These are phyloP conservation scores for Cosmopolites sordidus DNA, from an alignment of 2,888 invertebrate genomes.

Conservation along the genomic window DNA sequence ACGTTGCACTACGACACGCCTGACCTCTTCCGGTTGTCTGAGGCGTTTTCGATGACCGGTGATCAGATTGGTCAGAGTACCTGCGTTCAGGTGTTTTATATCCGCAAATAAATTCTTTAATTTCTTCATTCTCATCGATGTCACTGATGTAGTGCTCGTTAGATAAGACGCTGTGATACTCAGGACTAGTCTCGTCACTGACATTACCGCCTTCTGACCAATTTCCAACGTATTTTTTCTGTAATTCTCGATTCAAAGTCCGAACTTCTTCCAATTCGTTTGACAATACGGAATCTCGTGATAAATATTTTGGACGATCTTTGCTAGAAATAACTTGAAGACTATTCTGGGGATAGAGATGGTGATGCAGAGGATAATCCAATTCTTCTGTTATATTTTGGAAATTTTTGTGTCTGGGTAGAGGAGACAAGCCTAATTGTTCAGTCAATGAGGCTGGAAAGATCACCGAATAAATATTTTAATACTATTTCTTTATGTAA, in stretches of 20 bases:
- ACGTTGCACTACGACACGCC: not conserved
- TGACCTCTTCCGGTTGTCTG: not conserved
- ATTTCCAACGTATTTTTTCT: slow-evolving; percentile 34
- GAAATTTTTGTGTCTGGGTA: slow-evolving; percentile 37
- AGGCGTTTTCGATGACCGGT: slow-evolving; percentile 1
- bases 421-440: slow-evolving; percentile 33
- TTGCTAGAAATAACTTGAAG: not conserved
- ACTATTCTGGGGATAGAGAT: slow-evolving; percentile 6
- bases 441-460: slow-evolving; percentile 24
- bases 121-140: slow-evolving; percentile 47
- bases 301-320: slow-evolving; percentile 39
- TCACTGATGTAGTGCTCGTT: slow-evolving; percentile 48
- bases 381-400: slow-evolving; percentile 32
- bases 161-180: slow-evolving; percentile 39
- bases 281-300: slow-evolving; percentile 40
- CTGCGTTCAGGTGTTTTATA: slow-evolving; percentile 32
- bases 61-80: slow-evolving; percentile 35
- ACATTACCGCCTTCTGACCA: slow-evolving; percentile 15
- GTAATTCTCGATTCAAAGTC: slow-evolving; percentile 37
- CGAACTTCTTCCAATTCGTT: slow-evolving; percentile 45
- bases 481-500: too few relatives aligned
- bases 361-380: slow-evolving; percentile 22
- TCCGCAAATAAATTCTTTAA: slow-evolving; percentile 41
- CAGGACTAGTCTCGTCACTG: slow-evolving; percentile 30
- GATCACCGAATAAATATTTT: too few relatives aligned